Evolutionary conservation across 2,797 vertebrate species (phyloP).

Genomic region (Onychomys torridus): DNA sequence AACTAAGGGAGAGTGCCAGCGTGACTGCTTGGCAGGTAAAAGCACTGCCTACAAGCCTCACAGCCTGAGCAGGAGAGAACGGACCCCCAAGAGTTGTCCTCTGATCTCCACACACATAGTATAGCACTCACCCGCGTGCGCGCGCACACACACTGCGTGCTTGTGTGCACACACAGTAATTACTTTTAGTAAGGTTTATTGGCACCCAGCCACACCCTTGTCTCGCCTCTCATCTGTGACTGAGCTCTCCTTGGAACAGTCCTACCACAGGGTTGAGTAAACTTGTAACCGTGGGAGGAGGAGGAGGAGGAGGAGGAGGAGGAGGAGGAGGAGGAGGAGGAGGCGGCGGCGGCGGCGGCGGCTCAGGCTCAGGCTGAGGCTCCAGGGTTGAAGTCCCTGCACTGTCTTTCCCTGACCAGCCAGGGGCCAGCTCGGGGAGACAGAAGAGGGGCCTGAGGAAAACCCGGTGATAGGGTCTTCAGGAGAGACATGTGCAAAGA

Average conservation of each 20-base stretch:
- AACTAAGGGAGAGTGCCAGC: not conserved
- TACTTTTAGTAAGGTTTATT: conserved; percentile 46
- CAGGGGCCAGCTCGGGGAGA: not conserved
- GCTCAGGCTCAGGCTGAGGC: too few species aligned
- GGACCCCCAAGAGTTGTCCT: not conserved
- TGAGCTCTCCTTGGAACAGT: not conserved
- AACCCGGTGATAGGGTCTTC: not conserved
- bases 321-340: fast-evolving
- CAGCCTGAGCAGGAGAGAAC: not conserved
- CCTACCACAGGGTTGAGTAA: not conserved
- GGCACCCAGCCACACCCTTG: not conserved
- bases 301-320: not conserved
- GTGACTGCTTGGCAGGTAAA: not conserved
- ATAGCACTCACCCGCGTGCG: too few species aligned
- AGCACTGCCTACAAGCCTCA: not conserved
- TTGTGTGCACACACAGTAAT: not conserved
- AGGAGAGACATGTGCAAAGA: not conserved
- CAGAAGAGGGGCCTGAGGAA: not conserved
- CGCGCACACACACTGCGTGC: not conserved
- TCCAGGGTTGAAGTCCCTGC: not conserved
- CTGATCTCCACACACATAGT: not conserved
- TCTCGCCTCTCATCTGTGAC: not conserved
- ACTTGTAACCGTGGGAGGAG: fast-evolving
- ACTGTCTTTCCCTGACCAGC: not conserved
- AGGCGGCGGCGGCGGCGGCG: too few species aligned